phyloP scores from a whole-genome alignment of 2,888 invertebrate species.

The Oegoconia quadripuncta region DNA sequence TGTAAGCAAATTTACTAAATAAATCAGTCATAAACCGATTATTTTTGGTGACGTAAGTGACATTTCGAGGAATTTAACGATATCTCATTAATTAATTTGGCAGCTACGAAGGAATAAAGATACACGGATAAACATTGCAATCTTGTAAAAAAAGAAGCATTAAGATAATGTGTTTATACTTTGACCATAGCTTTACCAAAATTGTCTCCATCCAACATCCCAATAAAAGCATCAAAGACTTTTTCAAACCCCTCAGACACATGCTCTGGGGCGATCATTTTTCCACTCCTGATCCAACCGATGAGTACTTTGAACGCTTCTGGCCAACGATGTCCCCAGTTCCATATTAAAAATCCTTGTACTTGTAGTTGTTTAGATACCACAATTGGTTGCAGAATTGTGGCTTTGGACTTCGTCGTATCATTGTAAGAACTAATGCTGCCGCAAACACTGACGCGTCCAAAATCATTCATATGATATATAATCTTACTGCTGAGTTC shows the following conservation, averaged over 20 bases:
- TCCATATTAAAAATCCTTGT: slow-evolving; percentile 74
- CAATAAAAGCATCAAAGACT: slow-evolving; percentile 80
- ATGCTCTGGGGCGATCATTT: slow-evolving; percentile 80
- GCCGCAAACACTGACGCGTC: slow-evolving; percentile 45
- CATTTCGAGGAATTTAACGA: too few species aligned
- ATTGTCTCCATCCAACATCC: slow-evolving; percentile 70
- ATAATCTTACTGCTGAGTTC: slow-evolving; percentile 79
- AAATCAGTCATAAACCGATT: too few species aligned
- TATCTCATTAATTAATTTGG: too few species aligned
- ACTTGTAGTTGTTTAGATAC: slow-evolving; percentile 79
- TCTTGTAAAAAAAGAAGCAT: too few species aligned
- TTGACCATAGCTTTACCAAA: slow-evolving; percentile 79
- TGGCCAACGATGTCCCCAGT: slow-evolving; percentile 74
- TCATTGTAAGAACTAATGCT: slow-evolving; percentile 56
- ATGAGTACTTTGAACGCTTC: slow-evolving; percentile 80
- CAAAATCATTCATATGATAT: slow-evolving; percentile 75
- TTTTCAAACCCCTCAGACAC: slow-evolving; percentile 82
- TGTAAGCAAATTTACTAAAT: too few species aligned
- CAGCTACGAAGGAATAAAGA: too few species aligned
- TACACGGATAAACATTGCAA: too few species aligned
- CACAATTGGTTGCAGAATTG: slow-evolving; percentile 74
- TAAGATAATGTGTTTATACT: slow-evolving; percentile 54
- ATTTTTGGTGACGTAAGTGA: too few species aligned
- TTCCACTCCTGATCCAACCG: slow-evolving; percentile 82
- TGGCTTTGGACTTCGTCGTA: slow-evolving; percentile 36